Base-by-base conservation (phyloP, 2,797 vertebrate genomes). In the Alcedo atthis region DNA sequence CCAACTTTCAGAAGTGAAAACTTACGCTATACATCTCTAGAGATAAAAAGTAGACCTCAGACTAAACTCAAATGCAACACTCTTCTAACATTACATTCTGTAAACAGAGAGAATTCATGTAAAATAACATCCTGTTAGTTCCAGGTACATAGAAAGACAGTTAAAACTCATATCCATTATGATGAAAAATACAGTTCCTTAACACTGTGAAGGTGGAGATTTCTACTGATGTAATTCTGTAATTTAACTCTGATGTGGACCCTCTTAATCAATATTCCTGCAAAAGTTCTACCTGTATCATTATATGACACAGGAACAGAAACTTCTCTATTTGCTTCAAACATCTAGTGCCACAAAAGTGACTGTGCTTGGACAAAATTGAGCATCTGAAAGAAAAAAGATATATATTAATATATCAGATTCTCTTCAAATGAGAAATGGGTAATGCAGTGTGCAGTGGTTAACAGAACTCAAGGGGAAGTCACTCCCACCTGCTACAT, bases 1-100 rank as follows among this genome's bases (percentile, higher is more conserved):
- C 33, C 58, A 93, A 75, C 69, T 92, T 87, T 58, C 62, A 75
- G 21, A 89, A 93, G 79, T 87, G 81, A 87, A 96, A 90, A 87
- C 61, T 88, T 89, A 80, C 2, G 75, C 26, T 63, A 0, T 9
- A 1, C n/a, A 59, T 55, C 58, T 83, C 66, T 17, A 69, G 55
- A 83, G 22, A 45, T 64, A 82, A 92, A 76, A 82, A 73, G 26
- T 2, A 89, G 43, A 81, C 32, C 8, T 33, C 46, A 70, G 18
- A 10, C 37, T 73, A 45, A 48, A 55, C 14, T 62, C 46, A 48
- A 69, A 92, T 12, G 32, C 37, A 85, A 51, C 24, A 32, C 15
- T 15, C 24, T 70, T 85, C 42, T 43, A 88, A 19, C 46, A 73
- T 62, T 9, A 40, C 6, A 16, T 18, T 33, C n/a, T 54, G 37